A percentile compares a stretch with the other conserved stretches of the same genome.
phyloP scores from a whole-genome alignment of 2,888 invertebrate genomes.

The Tinea pellionella region DNA sequence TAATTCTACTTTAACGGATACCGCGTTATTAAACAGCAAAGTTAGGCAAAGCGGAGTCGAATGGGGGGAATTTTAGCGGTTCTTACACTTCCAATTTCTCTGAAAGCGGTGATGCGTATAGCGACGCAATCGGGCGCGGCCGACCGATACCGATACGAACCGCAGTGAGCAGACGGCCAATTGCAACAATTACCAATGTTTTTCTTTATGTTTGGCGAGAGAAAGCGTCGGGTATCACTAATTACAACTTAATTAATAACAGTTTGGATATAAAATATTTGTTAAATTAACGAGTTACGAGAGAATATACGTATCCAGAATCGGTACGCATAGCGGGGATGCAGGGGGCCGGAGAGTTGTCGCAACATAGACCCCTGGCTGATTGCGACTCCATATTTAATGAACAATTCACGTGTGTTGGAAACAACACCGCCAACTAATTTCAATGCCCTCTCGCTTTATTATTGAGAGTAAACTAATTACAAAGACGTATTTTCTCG shows the following conservation, averaged over 20 bases:
- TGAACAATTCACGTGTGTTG: conserved; percentile 52
- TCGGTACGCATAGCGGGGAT: neutral
- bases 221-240: neutral
- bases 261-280: neutral
- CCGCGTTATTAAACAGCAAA: conserved; percentile 28
- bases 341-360: conserved; percentile 33
- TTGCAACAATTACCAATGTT: conserved; percentile 46
- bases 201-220: conserved; percentile 33
- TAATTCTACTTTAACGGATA: conserved; percentile 32
- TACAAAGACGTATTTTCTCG: neutral
- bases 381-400: conserved; percentile 65
- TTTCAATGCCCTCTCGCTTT: conserved; percentile 46
- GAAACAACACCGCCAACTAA: conserved; percentile 47
- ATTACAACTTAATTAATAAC: neutral
- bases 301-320: neutral
- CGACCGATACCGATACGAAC: conserved; percentile 60
- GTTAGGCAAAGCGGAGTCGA: conserved; percentile 54
- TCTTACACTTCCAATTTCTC: conserved; percentile 61
- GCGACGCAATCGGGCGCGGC: conserved; percentile 61
- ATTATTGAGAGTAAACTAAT: conserved; percentile 36
- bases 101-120: conserved; percentile 46
- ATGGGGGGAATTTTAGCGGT: conserved; percentile 43
- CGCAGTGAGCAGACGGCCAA: conserved; percentile 33
- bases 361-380: conserved; percentile 39
- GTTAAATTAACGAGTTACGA: neutral